phyloP scores from a whole-genome alignment of 1,140 invertebrate genomes.

The Philaenus spumarius region DNA sequence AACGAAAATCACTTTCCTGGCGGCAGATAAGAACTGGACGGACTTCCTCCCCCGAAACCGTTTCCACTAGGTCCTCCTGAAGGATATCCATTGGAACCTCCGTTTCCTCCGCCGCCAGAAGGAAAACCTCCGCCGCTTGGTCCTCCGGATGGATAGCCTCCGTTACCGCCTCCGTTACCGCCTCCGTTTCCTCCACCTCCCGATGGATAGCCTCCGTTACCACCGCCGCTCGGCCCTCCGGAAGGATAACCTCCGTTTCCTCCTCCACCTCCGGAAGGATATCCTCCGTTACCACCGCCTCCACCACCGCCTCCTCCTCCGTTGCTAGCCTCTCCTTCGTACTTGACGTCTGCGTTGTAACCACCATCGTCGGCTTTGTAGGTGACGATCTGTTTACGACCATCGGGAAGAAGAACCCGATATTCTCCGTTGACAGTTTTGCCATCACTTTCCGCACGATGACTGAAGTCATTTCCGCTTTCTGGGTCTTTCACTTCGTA shows the following conservation, averaged over 20 bases:
- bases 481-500: slow-evolving; percentile 70
- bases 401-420: slow-evolving; percentile 64
- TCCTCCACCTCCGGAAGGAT: slow-evolving; percentile 22
- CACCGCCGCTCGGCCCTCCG: slow-evolving; percentile 25
- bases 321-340: slow-evolving; percentile 36
- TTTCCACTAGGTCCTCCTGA: not conserved
- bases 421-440: slow-evolving; percentile 65
- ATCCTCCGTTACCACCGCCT: no score
- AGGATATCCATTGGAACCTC: not conserved
- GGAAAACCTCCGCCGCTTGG: not conserved
- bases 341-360: slow-evolving; percentile 41
- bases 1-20: not conserved
- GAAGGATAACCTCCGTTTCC: slow-evolving; percentile 18
- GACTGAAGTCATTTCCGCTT: slow-evolving; percentile 62
- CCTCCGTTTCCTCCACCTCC: slow-evolving; percentile 16
- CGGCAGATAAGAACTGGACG: slow-evolving; percentile 1
- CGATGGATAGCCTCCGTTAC: slow-evolving; percentile 13
- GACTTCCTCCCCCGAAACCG: not conserved
- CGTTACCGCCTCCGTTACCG: slow-evolving; percentile 19
- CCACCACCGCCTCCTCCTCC: slow-evolving; percentile 21
- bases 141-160: slow-evolving; percentile 1
- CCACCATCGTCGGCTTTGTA: slow-evolving; percentile 42
- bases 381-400: slow-evolving; percentile 48
- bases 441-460: slow-evolving; percentile 63
- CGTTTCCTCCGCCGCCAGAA: slow-evolving; percentile 1